These are phyloP conservation scores for Anthoscopus minutus DNA, from an alignment of 2,113 vertebrate genomes.

Conservation along the genomic window DNA sequence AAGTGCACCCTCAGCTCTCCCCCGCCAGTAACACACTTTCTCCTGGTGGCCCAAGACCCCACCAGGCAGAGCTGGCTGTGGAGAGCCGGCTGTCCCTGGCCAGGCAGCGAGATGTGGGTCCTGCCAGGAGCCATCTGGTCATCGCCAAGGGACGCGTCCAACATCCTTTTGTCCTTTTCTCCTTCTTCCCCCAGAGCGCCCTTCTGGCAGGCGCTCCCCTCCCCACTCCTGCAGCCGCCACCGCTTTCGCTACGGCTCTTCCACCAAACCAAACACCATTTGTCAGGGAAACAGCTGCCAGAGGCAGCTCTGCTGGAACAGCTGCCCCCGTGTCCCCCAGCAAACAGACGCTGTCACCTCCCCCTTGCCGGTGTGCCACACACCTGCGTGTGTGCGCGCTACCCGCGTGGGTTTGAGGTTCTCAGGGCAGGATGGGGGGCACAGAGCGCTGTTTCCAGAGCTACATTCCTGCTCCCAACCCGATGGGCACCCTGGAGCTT, in stretches of 20 bases:
- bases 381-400: accelerated
- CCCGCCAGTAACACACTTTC: background rate
- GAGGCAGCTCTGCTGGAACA: background rate
- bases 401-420: background rate
- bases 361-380: accelerated
- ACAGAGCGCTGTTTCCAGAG: background rate
- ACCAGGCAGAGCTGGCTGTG: accelerated
- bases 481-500: accelerated
- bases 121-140: background rate
- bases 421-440: accelerated
- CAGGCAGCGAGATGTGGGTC: accelerated
- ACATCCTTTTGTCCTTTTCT: background rate
- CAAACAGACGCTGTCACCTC: background rate
- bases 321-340: background rate
- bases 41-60: accelerated
- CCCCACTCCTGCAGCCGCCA: background rate
- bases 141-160: accelerated
- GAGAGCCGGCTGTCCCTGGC: background rate
- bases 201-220: background rate
- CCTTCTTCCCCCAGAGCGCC: background rate
- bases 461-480: background rate
- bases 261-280: conserved; percentile 15
- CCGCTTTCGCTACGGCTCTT: background rate
- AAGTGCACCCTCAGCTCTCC: background rate
- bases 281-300: background rate